A percentile compares a stretch with the other conserved stretches of the same genome.
Conservation (phyloP, 1,140 invertebrate species). For the Acromyrmex echinatior region DNA sequence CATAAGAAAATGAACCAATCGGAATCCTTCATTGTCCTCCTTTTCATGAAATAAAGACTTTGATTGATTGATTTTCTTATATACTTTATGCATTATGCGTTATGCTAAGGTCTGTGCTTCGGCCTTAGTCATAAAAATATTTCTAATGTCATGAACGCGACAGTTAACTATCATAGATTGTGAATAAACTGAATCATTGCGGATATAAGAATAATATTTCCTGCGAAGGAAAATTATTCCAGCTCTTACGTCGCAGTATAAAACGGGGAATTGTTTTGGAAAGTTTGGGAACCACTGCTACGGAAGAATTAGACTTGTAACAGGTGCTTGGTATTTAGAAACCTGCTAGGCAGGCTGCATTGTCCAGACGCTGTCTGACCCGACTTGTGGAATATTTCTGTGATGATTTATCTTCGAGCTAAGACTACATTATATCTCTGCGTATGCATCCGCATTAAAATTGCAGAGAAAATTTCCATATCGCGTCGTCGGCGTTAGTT, state of each 20-base stretch:
- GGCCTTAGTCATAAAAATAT: neutral
- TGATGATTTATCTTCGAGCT: slow-evolving; percentile 32
- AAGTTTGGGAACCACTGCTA: slow-evolving; percentile 38
- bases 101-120: too few relatives aligned
- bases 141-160: neutral
- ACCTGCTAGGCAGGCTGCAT: slow-evolving; percentile 46
- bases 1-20: too few relatives aligned
- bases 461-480: neutral
- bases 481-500: neutral
- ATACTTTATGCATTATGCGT: too few relatives aligned
- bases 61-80: too few relatives aligned
- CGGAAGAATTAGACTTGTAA: slow-evolving; percentile 55
- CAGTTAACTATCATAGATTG: neutral
- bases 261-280: neutral
- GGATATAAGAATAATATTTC: neutral
- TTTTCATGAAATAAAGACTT: too few relatives aligned
- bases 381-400: slow-evolving; percentile 42
- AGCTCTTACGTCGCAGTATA: neutral
- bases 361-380: slow-evolving; percentile 55
- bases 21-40: too few relatives aligned
- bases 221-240: neutral
- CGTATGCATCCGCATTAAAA: neutral
- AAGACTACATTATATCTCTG: neutral
- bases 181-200: neutral
- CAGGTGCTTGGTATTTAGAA: slow-evolving; percentile 58